Evolutionary conservation across 1,140 invertebrate genomes (phyloP).

Genomic region (Eriocheir sinensis): DNA sequence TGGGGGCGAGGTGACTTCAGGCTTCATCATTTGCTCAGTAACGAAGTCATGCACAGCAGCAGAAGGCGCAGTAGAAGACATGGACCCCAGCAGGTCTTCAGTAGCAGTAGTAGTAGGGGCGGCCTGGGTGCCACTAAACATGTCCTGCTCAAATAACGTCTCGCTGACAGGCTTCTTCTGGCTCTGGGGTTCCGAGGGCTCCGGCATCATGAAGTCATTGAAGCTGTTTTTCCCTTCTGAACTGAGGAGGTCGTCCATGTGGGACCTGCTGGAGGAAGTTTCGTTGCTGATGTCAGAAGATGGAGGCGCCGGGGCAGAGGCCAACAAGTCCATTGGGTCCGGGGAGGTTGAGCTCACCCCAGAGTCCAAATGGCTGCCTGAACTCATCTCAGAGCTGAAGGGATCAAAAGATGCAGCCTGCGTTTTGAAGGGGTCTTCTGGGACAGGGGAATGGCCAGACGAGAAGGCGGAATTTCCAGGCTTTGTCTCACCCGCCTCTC

Average conservation of each 20-base stretch:
- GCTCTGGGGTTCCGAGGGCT: neutral
- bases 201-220: conserved; percentile 27
- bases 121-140: neutral
- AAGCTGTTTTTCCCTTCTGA: neutral
- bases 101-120: neutral
- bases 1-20: conserved; percentile 48
- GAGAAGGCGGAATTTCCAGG: conserved; percentile 36
- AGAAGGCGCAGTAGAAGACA: neutral
- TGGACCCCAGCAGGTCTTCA: neutral
- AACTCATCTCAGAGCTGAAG: conserved; percentile 1
- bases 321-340: conserved; percentile 21
- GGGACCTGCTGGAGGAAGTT: neutral
- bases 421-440: conserved; percentile 29
- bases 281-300: neutral
- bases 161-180: conserved; percentile 35
- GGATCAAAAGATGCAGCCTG: neutral
- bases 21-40: neutral
- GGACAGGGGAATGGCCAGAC: neutral
- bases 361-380: neutral
- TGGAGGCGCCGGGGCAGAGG: neutral
- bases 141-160: conserved; percentile 30
- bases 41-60: neutral
- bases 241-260: conserved; percentile 30
- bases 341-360: neutral
- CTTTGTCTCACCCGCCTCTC: neutral